Evolutionary conservation across 2,888 invertebrate species (phyloP), one percentile per base, ranked within the genome.

Genomic region (Acleris emargana): DNA sequence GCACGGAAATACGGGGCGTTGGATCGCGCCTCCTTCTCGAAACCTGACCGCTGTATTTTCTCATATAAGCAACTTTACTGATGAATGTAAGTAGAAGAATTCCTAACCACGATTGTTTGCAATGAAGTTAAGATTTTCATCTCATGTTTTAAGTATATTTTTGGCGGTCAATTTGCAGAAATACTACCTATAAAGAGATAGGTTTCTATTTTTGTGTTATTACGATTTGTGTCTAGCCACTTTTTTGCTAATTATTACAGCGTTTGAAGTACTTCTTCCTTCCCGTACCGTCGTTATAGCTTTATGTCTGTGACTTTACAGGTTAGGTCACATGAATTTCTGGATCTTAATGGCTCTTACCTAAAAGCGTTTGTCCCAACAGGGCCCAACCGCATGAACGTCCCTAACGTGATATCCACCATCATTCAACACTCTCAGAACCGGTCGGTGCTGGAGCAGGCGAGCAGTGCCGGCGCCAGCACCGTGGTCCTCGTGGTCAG

Each of bases 1-100:
- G 32, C 94, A 95, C 71, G 95, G 95, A 0, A 93, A 93, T 76
- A 94, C 93, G 0, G 95, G 94, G 18, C 77, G 85, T 22, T 94
- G 94, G 94, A 84, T 95, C 50, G 91, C 93, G 16, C 94, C 94
- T 57, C 89, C 94, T 2, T 93, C 94, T 0, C 82, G 90, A 55
- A 94, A 95, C 75, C 82, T 94, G 16, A 92, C 94, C 9, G 79
- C 81, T 0, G 74, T 89, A 17, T 92, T 85, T 70, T 72, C 79
- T 4, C 74, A 83, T 50, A 78, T 94, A 1, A 75, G 76, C 47
- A 91, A 93, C 69, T 87, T 78, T 67, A 86, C 88, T 5, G 86
- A 84, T 60, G 76, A 84, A 68, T 94, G 94, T 93, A 84, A 81
- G 93, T 38, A 38, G 9, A 32, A 32, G 32, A 32, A 32, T 3